Conservation (phyloP, 53 echinoderm and acorn worm genomes). For the Luidia sarsii region DNA sequence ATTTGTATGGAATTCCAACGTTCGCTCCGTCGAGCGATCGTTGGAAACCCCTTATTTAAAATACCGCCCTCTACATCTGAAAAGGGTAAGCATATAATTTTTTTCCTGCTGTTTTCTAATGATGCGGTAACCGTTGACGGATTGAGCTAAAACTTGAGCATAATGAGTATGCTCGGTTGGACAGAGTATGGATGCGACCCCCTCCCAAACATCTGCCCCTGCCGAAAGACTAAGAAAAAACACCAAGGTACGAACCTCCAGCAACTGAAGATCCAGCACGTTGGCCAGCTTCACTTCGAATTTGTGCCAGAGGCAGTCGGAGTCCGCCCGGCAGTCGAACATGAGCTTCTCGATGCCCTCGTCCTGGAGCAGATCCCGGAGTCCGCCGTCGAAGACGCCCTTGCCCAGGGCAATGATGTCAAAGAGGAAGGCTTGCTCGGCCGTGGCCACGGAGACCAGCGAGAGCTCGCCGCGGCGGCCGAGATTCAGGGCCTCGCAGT, state of each 20-base stretch:
- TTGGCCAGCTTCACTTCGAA: constrained; percentile 5
- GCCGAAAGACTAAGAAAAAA: too few species aligned
- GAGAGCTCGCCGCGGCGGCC: constrained; percentile 10
- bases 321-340: constrained; percentile 39
- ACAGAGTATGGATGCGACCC: too few species aligned
- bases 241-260: constrained; percentile 32
- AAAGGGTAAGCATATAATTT: too few species aligned
- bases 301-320: constrained; percentile 39
- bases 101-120: too few species aligned
- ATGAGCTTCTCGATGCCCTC: constrained; percentile 20
- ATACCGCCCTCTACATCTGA: too few species aligned
- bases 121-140: too few species aligned
- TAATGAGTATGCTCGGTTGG: too few species aligned
- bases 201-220: too few species aligned
- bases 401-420: constrained; percentile 9
- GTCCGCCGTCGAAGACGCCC: constrained; percentile 22
- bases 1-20: too few species aligned
- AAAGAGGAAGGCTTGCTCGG: constrained; percentile 13
- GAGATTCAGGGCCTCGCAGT: neutral
- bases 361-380: constrained; percentile 12
- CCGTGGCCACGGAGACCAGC: constrained; percentile 17
- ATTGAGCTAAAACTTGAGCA: too few species aligned
- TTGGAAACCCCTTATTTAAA: too few species aligned
- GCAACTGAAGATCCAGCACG: constrained; percentile 18
- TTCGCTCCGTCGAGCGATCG: too few species aligned